These are phyloP conservation scores for Leuciscus idus DNA, from an alignment of 2,113 vertebrate genomes.

Conservation along the genomic window DNA sequence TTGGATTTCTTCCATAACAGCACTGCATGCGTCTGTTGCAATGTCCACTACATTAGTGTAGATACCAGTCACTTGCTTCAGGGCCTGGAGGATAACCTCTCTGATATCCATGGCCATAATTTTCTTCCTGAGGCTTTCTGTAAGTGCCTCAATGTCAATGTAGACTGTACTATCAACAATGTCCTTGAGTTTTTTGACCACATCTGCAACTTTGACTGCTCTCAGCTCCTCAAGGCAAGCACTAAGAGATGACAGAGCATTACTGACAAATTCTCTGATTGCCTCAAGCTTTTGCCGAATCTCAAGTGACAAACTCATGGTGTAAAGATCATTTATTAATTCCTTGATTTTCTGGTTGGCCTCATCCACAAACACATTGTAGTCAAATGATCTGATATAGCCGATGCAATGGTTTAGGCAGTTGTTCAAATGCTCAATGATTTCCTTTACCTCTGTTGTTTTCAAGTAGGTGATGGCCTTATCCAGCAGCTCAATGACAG, in stretches of 20 bases:
- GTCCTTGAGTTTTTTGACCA: conserved; percentile 66
- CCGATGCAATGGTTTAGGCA: conserved; percentile 73
- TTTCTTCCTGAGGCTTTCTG: conserved; percentile 73
- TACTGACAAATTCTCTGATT: conserved; percentile 72
- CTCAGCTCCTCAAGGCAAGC: conserved; percentile 70
- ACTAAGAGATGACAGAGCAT: conserved; percentile 63
- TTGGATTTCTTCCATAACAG: conserved; percentile 62
- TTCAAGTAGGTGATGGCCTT: conserved; percentile 74
- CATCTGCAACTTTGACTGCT: conserved; percentile 74
- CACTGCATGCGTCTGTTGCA: conserved; percentile 65
- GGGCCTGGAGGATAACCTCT: conserved; percentile 63
- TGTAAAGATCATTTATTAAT: conserved; percentile 73
- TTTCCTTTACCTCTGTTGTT: conserved; percentile 74
- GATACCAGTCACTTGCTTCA: conserved; percentile 65
- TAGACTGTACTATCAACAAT: conserved; percentile 72
- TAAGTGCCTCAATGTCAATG: conserved; percentile 69
- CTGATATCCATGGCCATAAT: conserved; percentile 78
- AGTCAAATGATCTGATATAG: conserved; percentile 81
- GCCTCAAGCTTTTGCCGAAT: conserved; percentile 82
- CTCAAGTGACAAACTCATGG: conserved; percentile 77
- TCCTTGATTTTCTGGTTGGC: conserved; percentile 75
- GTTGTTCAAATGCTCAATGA: conserved; percentile 79
- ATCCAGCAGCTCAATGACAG: conserved; percentile 70
- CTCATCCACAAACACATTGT: conserved; percentile 81
- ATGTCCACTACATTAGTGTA: conserved; percentile 64